These are phyloP conservation scores for Metaphire vulgaris DNA, from an alignment of 1,140 invertebrate species.

Conservation along the genomic window DNA sequence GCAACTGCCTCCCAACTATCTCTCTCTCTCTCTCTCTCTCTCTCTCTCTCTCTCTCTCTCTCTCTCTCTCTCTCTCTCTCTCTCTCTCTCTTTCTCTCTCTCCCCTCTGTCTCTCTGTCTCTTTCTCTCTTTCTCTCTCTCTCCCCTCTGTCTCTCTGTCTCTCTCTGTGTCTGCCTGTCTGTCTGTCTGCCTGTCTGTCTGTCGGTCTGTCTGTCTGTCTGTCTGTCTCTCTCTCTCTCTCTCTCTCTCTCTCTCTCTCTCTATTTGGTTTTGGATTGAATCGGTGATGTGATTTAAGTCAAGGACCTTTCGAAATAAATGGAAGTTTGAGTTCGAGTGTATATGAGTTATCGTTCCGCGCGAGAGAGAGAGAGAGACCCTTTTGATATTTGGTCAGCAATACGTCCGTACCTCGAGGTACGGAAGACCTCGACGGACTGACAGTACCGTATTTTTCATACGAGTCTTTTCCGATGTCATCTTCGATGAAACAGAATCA, in stretches of 20 bases:
- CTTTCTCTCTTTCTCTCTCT: not conserved
- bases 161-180: not conserved
- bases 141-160: not conserved
- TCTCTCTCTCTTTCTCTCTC: not conserved
- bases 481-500: too few species aligned
- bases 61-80: not conserved
- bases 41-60: not conserved
- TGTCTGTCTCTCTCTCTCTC: not conserved
- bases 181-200: not conserved
- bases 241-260: not conserved
- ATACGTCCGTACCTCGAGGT: too few species aligned
- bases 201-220: not conserved
- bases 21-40: not conserved
- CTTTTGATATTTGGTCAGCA: too few species aligned
- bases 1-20: too few species aligned
- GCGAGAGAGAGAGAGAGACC: not conserved
- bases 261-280: not conserved
- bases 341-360: not conserved
- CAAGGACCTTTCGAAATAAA: not conserved
- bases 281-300: not conserved
- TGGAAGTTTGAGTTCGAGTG: not conserved
- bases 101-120: not conserved
- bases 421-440: too few species aligned
- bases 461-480: too few species aligned
- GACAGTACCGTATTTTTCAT: too few species aligned